Evolutionary conservation across 2,888 invertebrate genomes (phyloP).

Genomic region (Drosophila austrosaltans): DNA sequence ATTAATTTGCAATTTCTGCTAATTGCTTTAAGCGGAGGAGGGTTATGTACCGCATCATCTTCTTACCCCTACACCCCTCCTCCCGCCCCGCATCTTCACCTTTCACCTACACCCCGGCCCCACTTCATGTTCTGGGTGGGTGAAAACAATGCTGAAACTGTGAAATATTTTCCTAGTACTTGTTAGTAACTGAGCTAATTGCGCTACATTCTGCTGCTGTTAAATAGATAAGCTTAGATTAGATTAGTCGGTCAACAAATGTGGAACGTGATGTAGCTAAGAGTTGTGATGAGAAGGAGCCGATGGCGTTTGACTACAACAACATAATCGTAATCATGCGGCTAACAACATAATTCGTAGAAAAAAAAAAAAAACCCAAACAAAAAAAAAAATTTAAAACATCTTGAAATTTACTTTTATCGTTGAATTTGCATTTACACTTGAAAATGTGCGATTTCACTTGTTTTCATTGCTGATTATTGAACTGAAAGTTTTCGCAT

Average conservation of each 20-base stretch:
- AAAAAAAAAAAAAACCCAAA: not conserved
- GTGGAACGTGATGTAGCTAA: not conserved
- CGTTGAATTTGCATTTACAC: not conserved
- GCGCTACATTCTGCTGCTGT: slow-evolving; percentile 48
- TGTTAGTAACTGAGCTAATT: slow-evolving; percentile 41
- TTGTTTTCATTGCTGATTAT: too few species aligned
- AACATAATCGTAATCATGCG: slow-evolving; percentile 6
- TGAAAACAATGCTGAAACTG: slow-evolving; percentile 10
- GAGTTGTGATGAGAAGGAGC: not conserved
- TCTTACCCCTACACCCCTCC: not conserved
- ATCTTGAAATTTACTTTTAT: slow-evolving; percentile 1
- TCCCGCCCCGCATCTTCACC: not conserved
- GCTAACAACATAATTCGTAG: slow-evolving; percentile 1
- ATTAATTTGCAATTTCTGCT: slow-evolving; percentile 78
- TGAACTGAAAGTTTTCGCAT: too few species aligned
- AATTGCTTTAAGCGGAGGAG: slow-evolving; percentile 59
- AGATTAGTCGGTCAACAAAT: slow-evolving; percentile 58
- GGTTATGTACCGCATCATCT: slow-evolving; percentile 8
- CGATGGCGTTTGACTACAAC: not conserved
- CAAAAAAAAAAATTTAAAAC: not conserved
- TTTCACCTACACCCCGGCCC: not conserved
- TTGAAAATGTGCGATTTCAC: too few species aligned
- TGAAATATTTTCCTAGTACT: slow-evolving; percentile 13
- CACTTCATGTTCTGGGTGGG: slow-evolving; percentile 31
- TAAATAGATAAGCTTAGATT: slow-evolving; percentile 65